Percentiles rank a stretch among this genome's conserved stretches.
phyloP scores from a whole-genome alignment of 2,888 invertebrate genomes.

The Tetragonisca angustula region DNA sequence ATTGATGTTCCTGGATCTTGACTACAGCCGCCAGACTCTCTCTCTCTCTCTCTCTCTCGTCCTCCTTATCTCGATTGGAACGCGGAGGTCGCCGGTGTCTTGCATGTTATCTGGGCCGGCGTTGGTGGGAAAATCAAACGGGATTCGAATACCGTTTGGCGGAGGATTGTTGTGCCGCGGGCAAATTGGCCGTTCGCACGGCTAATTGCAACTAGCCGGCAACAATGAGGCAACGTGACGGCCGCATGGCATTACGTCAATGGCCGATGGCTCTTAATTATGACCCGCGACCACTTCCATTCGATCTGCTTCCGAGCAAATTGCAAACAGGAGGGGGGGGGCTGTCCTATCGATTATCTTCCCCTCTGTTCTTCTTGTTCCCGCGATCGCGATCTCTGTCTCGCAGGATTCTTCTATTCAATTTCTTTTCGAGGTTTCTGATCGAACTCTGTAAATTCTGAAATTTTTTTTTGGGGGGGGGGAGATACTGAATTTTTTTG shows the following conservation, averaged over 20 bases:
- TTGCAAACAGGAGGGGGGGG: constrained; percentile 22
- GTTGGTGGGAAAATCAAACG: constrained; percentile 2
- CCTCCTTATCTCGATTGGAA: constrained; percentile 1
- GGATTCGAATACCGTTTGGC: neutral
- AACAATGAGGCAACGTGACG: constrained; percentile 55
- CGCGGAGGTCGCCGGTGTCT: neutral
- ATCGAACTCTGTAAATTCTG: too few relatives aligned
- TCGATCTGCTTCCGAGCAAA: constrained; percentile 58
- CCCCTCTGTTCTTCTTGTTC: constrained; percentile 24
- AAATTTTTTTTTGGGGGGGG: too few relatives aligned
- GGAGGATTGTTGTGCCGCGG: constrained; percentile 43
- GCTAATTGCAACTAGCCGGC: constrained; percentile 64
- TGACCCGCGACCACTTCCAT: constrained; percentile 57
- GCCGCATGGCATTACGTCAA: constrained; percentile 57
- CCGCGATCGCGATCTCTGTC: neutral
- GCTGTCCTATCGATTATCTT: constrained; percentile 21
- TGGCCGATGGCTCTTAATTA: constrained; percentile 61
- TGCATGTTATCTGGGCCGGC: neutral
- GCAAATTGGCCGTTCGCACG: constrained; percentile 64
- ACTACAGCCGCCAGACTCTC: neutral
- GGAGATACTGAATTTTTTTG: too few relatives aligned
- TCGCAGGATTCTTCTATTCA: neutral
- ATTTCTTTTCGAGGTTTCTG: too few relatives aligned
- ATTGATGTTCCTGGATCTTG: neutral
- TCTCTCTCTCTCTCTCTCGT: neutral